Evolutionary conservation across 2,113 vertebrate genomes (phyloP).

Genomic region (Raphicerus campestris): DNA sequence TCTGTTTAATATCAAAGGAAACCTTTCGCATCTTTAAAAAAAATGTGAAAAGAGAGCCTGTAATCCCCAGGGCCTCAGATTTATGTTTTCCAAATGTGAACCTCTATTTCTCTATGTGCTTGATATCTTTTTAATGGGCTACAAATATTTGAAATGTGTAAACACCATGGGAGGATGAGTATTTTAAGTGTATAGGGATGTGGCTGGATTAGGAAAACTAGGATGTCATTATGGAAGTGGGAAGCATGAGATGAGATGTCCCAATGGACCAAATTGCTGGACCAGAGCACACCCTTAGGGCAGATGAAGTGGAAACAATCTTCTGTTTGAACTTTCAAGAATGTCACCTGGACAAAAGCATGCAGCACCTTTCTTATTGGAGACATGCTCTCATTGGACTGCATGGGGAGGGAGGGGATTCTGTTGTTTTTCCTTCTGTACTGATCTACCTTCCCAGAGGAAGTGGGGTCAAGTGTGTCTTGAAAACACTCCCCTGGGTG

Average conservation of each 20-base stretch:
- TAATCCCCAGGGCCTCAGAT: constrained; percentile 65
- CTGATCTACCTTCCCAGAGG: not conserved
- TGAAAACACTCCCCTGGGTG: not conserved
- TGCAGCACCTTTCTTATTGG: not conserved
- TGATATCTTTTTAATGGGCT: constrained; percentile 69
- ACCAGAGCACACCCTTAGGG: not conserved
- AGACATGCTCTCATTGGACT: not conserved
- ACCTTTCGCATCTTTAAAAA: constrained; percentile 68
- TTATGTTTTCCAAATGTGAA: constrained; percentile 77
- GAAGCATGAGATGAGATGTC: constrained; percentile 10
- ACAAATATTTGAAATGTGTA: constrained; percentile 74
- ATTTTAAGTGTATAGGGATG: constrained; percentile 24
- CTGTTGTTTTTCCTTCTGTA: not conserved
- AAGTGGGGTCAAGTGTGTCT: not conserved
- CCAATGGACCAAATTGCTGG: not conserved
- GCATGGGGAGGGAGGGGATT: not conserved
- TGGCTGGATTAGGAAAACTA: constrained; percentile 36
- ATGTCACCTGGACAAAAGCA: not conserved
- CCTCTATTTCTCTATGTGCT: constrained; percentile 66
- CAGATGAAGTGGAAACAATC: not conserved
- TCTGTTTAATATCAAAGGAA: constrained; percentile 75
- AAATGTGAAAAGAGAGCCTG: constrained; percentile 60
- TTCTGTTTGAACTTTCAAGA: constrained; percentile 8
- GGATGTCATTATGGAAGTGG: constrained; percentile 10
- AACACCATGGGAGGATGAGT: constrained; percentile 56